phyloP scores from a whole-genome alignment of 2,888 invertebrate genomes.

The Xestia c-nigrum region DNA sequence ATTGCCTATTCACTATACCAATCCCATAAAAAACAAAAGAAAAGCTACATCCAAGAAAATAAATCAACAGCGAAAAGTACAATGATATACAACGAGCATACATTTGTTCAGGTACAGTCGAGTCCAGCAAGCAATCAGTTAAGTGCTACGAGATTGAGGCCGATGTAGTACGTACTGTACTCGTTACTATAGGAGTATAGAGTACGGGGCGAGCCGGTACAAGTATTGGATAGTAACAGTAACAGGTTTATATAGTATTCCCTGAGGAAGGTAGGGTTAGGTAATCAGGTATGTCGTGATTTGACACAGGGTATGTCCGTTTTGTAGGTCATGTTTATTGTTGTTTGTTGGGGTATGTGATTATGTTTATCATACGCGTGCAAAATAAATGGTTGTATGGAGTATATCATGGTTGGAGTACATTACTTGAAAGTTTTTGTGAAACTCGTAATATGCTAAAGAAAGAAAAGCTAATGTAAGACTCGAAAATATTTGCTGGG shows the following conservation, averaged over 20 bases:
- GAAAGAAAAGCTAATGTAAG: neutral
- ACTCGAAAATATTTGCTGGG: neutral
- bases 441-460: neutral
- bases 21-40: constrained; percentile 29
- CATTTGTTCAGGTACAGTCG: constrained; percentile 60
- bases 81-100: constrained; percentile 55
- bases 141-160: constrained; percentile 78
- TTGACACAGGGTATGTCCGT: constrained; percentile 35
- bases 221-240: constrained; percentile 18
- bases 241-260: constrained; percentile 43
- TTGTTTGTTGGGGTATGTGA: neutral
- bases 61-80: constrained; percentile 61
- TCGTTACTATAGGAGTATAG: constrained; percentile 45
- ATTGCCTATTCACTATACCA: constrained; percentile 2
- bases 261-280: constrained; percentile 51
- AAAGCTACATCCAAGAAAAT: constrained; percentile 33
- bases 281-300: constrained; percentile 48
- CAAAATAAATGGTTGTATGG: no score
- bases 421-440: neutral
- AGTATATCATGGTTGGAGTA: neutral
- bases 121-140: constrained; percentile 80
- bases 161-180: constrained; percentile 19
- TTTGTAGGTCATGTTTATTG: constrained; percentile 26
- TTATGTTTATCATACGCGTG: neutral
- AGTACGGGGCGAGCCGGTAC: constrained; percentile 39